These are phyloP conservation scores for Druon quercuslanigerum DNA, from an alignment of 1,140 invertebrate species.

Conservation along the genomic window DNA sequence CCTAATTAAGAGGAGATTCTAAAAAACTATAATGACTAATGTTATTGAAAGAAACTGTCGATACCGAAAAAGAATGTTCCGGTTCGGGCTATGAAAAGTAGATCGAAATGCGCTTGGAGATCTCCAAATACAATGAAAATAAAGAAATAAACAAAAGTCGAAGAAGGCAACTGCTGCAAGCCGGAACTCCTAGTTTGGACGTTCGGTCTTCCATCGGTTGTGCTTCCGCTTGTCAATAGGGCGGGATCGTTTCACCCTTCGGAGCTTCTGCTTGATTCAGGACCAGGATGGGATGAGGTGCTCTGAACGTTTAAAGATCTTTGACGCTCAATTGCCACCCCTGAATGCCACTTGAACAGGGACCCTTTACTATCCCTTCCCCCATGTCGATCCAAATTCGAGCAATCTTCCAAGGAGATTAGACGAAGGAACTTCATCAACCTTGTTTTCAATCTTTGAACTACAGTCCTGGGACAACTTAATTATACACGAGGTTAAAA, in stretches of 20 bases:
- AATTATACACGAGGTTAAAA: background rate
- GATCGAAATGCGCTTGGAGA: background rate
- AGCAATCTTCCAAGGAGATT: slow-evolving; percentile 52
- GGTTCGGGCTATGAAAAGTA: too few species aligned
- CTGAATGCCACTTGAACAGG: slow-evolving; percentile 54
- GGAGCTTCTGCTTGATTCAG: slow-evolving; percentile 42
- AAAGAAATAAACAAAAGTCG: slow-evolving; percentile 19
- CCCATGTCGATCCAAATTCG: slow-evolving; percentile 51
- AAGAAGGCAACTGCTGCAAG: background rate
- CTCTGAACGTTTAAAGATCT: slow-evolving; percentile 64
- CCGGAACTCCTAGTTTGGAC: slow-evolving; percentile 22
- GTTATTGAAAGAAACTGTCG: too few species aligned
- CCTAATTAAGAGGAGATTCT: too few species aligned
- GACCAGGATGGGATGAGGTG: slow-evolving; percentile 48
- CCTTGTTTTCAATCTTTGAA: slow-evolving; percentile 30
- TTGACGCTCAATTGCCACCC: slow-evolving; percentile 61
- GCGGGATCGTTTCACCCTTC: slow-evolving; percentile 42
- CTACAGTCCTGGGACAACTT: slow-evolving; percentile 37
- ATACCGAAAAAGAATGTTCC: too few species aligned
- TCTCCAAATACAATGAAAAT: background rate
- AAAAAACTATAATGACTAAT: too few species aligned
- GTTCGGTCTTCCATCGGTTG: slow-evolving; percentile 30
- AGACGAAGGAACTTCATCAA: slow-evolving; percentile 49
- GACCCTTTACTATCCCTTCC: slow-evolving; percentile 24
- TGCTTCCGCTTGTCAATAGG: slow-evolving; percentile 53